Conservation (phyloP, 2,888 invertebrate genomes). For the Nephrotoma flavescens region DNA sequence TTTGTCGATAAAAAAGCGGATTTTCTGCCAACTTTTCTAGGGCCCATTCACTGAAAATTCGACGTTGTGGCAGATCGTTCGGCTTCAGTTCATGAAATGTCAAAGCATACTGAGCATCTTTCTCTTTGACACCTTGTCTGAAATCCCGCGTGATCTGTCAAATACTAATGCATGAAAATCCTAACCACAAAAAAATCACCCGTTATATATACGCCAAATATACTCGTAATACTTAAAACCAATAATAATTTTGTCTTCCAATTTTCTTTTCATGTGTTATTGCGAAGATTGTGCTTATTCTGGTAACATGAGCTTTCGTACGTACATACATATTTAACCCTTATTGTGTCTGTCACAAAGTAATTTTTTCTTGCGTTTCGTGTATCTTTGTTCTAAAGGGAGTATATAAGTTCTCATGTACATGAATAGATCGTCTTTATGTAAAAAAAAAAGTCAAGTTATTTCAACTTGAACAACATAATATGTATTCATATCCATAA, state of each 20-base stretch:
- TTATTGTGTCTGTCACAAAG: not conserved
- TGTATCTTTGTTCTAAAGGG: not conserved
- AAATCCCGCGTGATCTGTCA: no score
- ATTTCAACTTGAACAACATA: not conserved
- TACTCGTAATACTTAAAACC: not conserved
- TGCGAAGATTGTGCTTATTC: not conserved
- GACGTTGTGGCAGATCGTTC: no score
- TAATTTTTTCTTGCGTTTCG: not conserved
- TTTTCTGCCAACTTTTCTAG: no score
- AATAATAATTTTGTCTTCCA: not conserved
- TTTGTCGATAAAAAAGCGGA: no score
- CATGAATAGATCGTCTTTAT: no score
- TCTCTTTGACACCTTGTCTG: no score
- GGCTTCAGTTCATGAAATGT: no score
- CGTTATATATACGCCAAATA: not conserved
- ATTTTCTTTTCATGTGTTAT: not conserved
- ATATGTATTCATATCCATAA: not conserved
- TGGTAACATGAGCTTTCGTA: not conserved
- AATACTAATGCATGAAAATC: no score
- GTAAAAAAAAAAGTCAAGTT: not conserved
- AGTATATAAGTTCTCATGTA: not conserved
- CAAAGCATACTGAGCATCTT: no score
- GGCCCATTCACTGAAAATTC: no score
- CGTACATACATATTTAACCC: not conserved
- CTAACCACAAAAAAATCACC: no score